Evolutionary conservation across 2,888 invertebrate genomes (phyloP).

Genomic region (Pomacea canaliculata): DNA sequence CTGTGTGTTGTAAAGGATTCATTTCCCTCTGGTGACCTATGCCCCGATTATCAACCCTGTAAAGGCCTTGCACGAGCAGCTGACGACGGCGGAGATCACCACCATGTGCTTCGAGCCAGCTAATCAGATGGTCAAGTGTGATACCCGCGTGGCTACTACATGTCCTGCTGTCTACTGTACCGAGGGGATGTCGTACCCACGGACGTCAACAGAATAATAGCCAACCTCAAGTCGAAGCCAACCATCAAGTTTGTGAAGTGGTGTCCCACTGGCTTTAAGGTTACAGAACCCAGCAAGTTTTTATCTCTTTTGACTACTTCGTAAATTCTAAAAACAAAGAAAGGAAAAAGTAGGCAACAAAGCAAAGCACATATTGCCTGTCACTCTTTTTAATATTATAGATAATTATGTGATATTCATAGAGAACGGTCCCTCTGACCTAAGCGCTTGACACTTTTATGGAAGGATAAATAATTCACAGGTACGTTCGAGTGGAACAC

Average conservation of each 20-base stretch:
- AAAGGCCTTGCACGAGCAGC: conserved; percentile 92
- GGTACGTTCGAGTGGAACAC: no score
- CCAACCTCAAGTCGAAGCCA: conserved; percentile 60
- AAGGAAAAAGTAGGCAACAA: no score
- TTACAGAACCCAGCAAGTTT: conserved; percentile 75
- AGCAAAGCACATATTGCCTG: no score
- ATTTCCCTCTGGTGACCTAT: conserved; percentile 86
- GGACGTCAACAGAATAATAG: conserved; percentile 64
- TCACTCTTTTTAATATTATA: no score
- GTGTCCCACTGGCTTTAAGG: conserved; percentile 67
- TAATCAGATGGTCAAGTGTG: conserved; percentile 66
- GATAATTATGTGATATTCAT: no score
- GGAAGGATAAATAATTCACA: no score
- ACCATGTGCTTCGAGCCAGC: conserved; percentile 58
- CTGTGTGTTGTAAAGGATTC: conserved; percentile 73
- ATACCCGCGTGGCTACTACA: conserved; percentile 69
- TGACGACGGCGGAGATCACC: conserved; percentile 53
- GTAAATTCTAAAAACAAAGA: no score
- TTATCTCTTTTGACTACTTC: not conserved
- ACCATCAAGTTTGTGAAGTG: conserved; percentile 62
- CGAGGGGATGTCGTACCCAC: conserved; percentile 66
- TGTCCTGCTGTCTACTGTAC: conserved; percentile 70
- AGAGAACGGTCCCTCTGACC: no score
- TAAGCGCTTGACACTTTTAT: no score
- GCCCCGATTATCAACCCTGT: conserved; percentile 93